These are phyloP conservation scores for Myathropa florea DNA, from an alignment of 2,888 invertebrate species.

Conservation along the genomic window DNA sequence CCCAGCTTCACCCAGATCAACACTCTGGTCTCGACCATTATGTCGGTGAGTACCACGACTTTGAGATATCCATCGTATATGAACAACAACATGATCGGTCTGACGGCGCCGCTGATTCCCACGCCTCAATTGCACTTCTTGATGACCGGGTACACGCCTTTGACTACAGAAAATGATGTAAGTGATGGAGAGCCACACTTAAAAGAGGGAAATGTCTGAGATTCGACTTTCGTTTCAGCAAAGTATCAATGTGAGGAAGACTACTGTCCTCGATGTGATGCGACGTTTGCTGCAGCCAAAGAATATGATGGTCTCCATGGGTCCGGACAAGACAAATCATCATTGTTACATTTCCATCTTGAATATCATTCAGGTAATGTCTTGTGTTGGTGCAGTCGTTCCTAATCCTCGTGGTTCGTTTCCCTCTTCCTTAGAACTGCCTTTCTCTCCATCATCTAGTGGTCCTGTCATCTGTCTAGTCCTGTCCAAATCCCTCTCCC, in stretches of 20 bases:
- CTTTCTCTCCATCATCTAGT: too few relatives aligned
- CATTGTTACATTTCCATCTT: slow-evolving; percentile 99
- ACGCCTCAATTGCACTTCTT: slow-evolving; percentile 99
- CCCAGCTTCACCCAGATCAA: slow-evolving; percentile 99
- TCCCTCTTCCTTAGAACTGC: too few relatives aligned
- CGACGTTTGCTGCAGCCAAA: slow-evolving; percentile 97
- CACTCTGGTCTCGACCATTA: slow-evolving; percentile 97
- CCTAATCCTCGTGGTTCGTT: too few relatives aligned
- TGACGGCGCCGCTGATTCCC: slow-evolving; percentile 97
- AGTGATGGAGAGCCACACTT: slow-evolving; percentile 31
- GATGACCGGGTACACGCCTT: slow-evolving; percentile 99
- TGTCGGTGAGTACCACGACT: slow-evolving; percentile 99
- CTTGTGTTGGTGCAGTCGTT: too few relatives aligned
- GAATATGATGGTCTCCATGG: slow-evolving; percentile 99
- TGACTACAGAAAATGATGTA: slow-evolving; percentile 92
- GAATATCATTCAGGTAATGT: slow-evolving; percentile 94
- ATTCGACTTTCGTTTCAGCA: slow-evolving; percentile 70
- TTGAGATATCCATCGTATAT: slow-evolving; percentile 95
- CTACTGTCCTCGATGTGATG: slow-evolving; percentile 99
- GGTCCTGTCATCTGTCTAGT: too few relatives aligned
- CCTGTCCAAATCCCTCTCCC: neutral
- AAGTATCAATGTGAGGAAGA: slow-evolving; percentile 90
- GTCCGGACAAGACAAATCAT: slow-evolving; percentile 91
- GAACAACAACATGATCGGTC: slow-evolving; percentile 98
- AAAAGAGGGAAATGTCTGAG: neutral